phyloP scores from a whole-genome alignment of 2,888 invertebrate genomes.

The Kryphioiulus occultus region DNA sequence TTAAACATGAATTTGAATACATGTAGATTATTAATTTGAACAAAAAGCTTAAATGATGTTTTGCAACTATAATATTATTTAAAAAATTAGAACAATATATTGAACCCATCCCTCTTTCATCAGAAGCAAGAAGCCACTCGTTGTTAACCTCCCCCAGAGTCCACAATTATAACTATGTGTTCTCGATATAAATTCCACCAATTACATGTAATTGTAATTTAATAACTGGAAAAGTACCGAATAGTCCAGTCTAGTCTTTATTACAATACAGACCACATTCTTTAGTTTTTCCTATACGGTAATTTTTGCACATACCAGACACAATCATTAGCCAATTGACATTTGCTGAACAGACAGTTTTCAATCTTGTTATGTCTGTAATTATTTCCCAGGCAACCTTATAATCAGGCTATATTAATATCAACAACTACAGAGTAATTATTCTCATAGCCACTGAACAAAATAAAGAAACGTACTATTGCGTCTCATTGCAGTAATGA shows the following conservation, averaged over 20 bases:
- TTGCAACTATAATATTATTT: background rate
- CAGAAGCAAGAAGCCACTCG: background rate
- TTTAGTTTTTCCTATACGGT: too few species aligned
- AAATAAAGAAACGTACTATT: too few species aligned
- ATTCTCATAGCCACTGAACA: background rate
- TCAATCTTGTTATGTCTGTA: background rate
- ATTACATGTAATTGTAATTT: background rate
- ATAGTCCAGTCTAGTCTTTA: background rate
- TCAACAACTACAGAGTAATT: background rate
- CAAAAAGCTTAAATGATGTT: background rate
- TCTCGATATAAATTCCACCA: background rate
- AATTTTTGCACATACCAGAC: too few species aligned
- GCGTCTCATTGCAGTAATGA: background rate
- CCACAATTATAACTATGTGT: background rate
- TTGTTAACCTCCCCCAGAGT: background rate
- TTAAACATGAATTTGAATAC: too few species aligned
- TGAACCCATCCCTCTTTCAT: background rate
- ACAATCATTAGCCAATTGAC: background rate
- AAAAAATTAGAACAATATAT: too few species aligned
- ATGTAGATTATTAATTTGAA: too few species aligned
- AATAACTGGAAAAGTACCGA: constrained; percentile 17
- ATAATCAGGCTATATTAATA: background rate
- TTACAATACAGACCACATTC: too few species aligned
- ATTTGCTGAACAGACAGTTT: background rate
- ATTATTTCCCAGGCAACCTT: background rate